Evolutionary conservation across 2,888 invertebrate genomes (phyloP).

Genomic region (Creontiades dilutus): DNA sequence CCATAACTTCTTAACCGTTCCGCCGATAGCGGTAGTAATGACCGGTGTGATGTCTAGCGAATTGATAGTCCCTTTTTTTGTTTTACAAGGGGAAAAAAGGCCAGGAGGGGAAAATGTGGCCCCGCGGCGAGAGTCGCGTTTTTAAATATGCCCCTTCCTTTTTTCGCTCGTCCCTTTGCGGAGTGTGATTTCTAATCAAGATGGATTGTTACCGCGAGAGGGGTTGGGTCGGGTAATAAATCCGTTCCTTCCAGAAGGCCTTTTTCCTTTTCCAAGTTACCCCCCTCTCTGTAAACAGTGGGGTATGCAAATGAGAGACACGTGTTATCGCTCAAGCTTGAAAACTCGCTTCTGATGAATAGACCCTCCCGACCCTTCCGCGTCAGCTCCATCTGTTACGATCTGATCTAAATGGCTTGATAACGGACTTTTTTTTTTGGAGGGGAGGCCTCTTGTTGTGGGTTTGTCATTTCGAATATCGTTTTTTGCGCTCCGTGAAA

Average conservation of each 20-base stretch:
- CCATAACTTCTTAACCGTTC: not conserved
- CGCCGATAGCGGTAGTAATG: slow-evolving; percentile 23
- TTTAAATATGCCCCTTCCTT: not conserved
- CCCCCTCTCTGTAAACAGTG: slow-evolving; percentile 29
- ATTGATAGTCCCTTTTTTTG: not conserved
- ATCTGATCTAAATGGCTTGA: slow-evolving; percentile 16
- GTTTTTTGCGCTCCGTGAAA: not conserved
- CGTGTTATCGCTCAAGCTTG: slow-evolving; percentile 44
- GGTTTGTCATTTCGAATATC: not conserved
- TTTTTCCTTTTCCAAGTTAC: not conserved
- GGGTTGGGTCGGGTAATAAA: not conserved
- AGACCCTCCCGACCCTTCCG: not conserved
- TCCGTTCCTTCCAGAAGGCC: slow-evolving; percentile 30
- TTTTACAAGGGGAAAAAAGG: not conserved
- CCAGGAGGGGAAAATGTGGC: not conserved
- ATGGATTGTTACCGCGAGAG: slow-evolving; percentile 19
- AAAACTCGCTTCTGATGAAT: slow-evolving; percentile 51
- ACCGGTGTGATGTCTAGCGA: slow-evolving; percentile 14
- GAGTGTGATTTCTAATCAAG: slow-evolving; percentile 45
- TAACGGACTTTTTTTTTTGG: slow-evolving; percentile 15
- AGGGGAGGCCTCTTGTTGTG: not conserved
- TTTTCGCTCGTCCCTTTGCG: not conserved
- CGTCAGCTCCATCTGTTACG: not conserved
- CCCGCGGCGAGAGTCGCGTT: not conserved
- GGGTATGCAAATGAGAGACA: slow-evolving; percentile 52